Conservation (phyloP, 2,113 vertebrate species). For the Ardeotis arabs region DNA sequence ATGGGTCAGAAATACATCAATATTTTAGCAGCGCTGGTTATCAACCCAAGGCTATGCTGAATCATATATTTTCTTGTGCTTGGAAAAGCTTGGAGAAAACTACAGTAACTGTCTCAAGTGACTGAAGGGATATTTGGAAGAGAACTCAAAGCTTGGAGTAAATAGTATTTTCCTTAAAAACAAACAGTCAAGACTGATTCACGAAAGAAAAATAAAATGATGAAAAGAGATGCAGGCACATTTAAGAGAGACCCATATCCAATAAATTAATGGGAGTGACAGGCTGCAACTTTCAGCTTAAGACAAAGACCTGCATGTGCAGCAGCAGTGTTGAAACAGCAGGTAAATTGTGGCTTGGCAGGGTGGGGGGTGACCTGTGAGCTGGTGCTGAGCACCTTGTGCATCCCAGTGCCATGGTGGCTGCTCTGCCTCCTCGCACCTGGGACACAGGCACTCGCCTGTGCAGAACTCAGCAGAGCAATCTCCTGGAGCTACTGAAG, state of each 20-base stretch:
- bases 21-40: slow-evolving; percentile 59
- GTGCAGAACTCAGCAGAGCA: background rate
- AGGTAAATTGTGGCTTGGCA: background rate
- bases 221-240: background rate
- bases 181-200: slow-evolving; percentile 11
- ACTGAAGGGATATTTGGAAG: slow-evolving; percentile 40
- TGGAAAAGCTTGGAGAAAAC: slow-evolving; percentile 39
- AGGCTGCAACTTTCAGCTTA: background rate
- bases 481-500: background rate
- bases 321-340: background rate
- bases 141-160: slow-evolving; percentile 26
- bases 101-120: slow-evolving; percentile 47
- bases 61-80: slow-evolving; percentile 35
- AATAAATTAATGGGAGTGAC: background rate
- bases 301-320: background rate
- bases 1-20: slow-evolving; percentile 57
- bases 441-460: background rate
- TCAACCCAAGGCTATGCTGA: slow-evolving; percentile 59
- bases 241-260: background rate
- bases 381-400: background rate
- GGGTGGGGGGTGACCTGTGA: background rate
- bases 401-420: background rate
- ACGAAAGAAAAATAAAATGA: background rate
- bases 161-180: slow-evolving; percentile 30
- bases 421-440: background rate